phyloP scores from a whole-genome alignment of 35 echinoderm and acorn worm genomes.

The Anneissia japonica region DNA sequence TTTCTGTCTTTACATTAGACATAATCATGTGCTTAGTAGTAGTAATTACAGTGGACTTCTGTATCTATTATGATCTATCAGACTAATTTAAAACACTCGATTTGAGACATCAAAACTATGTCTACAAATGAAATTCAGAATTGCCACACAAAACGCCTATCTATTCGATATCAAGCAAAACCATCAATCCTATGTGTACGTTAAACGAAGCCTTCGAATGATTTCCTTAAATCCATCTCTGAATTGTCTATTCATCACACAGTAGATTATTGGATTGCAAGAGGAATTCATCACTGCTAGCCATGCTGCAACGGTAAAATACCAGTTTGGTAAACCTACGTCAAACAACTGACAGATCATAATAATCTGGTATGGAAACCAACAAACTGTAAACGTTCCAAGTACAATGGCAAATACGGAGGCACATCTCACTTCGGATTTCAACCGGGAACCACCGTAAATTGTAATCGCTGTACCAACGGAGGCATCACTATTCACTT shows the following conservation, averaged over 20 bases:
- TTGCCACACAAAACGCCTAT: no score
- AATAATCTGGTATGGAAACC: constrained; percentile 54
- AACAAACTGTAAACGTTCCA: constrained; percentile 64
- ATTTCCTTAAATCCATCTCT: constrained; percentile 31
- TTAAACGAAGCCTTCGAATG: background rate
- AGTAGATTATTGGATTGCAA: constrained; percentile 45
- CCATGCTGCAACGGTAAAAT: constrained; percentile 41
- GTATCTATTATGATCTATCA: no score
- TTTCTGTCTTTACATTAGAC: no score
- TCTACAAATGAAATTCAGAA: no score
- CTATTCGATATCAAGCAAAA: no score
- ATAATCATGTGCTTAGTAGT: no score
- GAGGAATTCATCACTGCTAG: constrained; percentile 58
- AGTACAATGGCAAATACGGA: constrained; percentile 60
- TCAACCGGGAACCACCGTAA: constrained; percentile 5
- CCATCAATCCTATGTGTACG: no score
- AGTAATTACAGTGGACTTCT: no score
- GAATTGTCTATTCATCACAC: background rate
- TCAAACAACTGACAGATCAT: constrained; percentile 10
- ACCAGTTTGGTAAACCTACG: constrained; percentile 16
- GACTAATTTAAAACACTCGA: no score
- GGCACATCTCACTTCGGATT: constrained; percentile 54
- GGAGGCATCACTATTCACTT: background rate
- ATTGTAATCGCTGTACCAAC: background rate
- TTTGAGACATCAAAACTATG: no score